phyloP scores from a whole-genome alignment of 1,140 invertebrate species.

The Homalodisca vitripennis region DNA sequence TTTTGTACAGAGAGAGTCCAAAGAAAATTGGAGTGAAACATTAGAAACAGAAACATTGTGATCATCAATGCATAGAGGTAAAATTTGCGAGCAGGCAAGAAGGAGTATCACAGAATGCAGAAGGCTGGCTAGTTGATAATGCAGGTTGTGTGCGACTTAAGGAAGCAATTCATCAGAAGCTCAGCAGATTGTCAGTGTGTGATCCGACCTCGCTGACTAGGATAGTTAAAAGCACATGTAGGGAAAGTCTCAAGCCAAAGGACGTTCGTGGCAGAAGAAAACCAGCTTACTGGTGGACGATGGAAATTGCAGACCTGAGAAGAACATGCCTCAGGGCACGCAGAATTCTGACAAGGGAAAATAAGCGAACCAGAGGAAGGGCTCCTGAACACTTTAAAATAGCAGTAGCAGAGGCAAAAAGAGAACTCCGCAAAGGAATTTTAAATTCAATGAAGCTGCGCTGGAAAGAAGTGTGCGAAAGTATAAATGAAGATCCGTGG shows the following conservation, averaged over 20 bases:
- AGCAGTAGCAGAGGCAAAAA: not conserved
- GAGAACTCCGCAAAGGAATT: too few species aligned
- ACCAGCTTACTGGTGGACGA: not conserved
- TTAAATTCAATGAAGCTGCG: too few species aligned
- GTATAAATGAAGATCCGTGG: too few species aligned
- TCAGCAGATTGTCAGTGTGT: not conserved
- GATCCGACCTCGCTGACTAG: not conserved
- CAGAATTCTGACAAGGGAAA: not conserved
- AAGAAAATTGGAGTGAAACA: not conserved
- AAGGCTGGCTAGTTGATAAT: not conserved
- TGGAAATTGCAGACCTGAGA: not conserved
- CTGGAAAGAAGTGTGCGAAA: too few species aligned
- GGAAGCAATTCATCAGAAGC: not conserved
- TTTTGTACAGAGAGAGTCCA: not conserved
- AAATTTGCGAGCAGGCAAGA: not conserved
- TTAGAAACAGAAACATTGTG: not conserved
- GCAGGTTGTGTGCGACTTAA: not conserved
- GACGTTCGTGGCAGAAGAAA: not conserved
- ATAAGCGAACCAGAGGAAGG: not conserved
- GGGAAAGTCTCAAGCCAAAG: not conserved
- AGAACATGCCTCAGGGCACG: not conserved
- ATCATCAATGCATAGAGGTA: not conserved
- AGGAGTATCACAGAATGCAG: not conserved
- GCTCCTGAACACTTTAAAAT: not conserved
- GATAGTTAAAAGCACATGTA: not conserved